These are phyloP conservation scores for Arbacia lixula DNA, from an alignment of 53 echinoderm and acorn worm genomes.

Conservation along the genomic window DNA sequence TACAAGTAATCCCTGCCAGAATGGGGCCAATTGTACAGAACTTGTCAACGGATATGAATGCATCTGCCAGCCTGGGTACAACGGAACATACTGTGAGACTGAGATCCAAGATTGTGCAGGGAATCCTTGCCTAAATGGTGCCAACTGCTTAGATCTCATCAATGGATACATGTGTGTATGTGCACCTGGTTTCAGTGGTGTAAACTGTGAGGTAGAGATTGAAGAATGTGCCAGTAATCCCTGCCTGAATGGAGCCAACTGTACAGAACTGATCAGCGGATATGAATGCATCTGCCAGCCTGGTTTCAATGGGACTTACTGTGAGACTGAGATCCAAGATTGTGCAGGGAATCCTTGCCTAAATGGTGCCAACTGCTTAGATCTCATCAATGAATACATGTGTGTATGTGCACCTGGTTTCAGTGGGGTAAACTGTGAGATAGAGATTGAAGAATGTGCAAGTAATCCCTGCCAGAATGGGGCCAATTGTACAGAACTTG, in stretches of 20 bases:
- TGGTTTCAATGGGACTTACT: constrained; percentile 28
- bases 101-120: constrained; percentile 58
- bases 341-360: constrained; percentile 68
- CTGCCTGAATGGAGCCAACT: constrained; percentile 58
- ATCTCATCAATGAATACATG: not conserved
- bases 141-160: constrained; percentile 34
- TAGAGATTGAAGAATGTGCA: constrained; percentile 68
- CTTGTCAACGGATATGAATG: constrained; percentile 55
- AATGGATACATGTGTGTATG: constrained; percentile 39
- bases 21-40: constrained; percentile 69
- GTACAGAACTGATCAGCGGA: constrained; percentile 49
- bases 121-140: constrained; percentile 64
- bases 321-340: constrained; percentile 49
- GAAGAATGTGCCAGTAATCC: constrained; percentile 34
- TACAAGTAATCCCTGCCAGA: constrained; percentile 44
- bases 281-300: constrained; percentile 20
- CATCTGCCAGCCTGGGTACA: constrained; percentile 47
- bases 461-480: constrained; percentile 71
- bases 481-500: constrained; percentile 54
- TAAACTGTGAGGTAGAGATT: constrained; percentile 50
- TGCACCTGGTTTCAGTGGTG: constrained; percentile 49
- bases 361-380: constrained; percentile 69
- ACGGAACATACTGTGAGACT: constrained; percentile 62
- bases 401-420: constrained; percentile 46
- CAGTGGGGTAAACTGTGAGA: constrained; percentile 68